phyloP scores from a whole-genome alignment of 2,797 vertebrate species.

The Phrynocephalus forsythii region DNA sequence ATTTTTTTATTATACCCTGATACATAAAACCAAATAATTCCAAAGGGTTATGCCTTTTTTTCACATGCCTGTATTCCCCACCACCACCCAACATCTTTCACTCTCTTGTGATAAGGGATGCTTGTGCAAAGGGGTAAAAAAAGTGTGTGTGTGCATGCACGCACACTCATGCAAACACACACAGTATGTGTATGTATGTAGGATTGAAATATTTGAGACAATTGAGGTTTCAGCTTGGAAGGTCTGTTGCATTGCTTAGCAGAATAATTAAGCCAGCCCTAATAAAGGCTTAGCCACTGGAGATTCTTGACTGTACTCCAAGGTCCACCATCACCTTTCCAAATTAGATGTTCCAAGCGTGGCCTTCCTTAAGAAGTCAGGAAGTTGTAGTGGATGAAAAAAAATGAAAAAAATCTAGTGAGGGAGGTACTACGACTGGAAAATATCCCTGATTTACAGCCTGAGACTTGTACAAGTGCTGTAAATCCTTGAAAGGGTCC shows the following conservation, averaged over 20 bases:
- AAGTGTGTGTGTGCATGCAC: no score
- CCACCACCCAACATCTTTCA: no score
- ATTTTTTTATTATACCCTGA: no score
- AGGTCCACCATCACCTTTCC: constrained; percentile 47
- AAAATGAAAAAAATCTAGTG: constrained; percentile 47
- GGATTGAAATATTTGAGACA: no score
- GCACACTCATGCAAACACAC: no score
- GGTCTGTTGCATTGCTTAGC: constrained; percentile 24
- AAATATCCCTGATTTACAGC: constrained; percentile 68
- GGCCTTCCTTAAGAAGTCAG: constrained; percentile 26
- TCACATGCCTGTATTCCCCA: no score
- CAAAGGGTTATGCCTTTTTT: no score
- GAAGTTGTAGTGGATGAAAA: constrained; percentile 38
- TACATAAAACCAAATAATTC: no score
- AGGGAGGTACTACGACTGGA: constrained; percentile 34
- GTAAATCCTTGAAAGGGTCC: constrained; percentile 63
- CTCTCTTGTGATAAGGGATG: neutral
- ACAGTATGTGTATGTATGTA: neutral
- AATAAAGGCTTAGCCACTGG: constrained; percentile 29
- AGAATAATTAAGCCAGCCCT: constrained; percentile 38
- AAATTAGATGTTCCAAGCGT: constrained; percentile 28
- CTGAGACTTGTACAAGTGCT: constrained; percentile 64
- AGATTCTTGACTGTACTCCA: constrained; percentile 41
- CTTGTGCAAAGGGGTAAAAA: neutral
- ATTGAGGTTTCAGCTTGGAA: constrained; percentile 10